Evolutionary conservation across 2,113 vertebrate genomes (phyloP).

Genomic region (Leptobrachium leishanense): DNA sequence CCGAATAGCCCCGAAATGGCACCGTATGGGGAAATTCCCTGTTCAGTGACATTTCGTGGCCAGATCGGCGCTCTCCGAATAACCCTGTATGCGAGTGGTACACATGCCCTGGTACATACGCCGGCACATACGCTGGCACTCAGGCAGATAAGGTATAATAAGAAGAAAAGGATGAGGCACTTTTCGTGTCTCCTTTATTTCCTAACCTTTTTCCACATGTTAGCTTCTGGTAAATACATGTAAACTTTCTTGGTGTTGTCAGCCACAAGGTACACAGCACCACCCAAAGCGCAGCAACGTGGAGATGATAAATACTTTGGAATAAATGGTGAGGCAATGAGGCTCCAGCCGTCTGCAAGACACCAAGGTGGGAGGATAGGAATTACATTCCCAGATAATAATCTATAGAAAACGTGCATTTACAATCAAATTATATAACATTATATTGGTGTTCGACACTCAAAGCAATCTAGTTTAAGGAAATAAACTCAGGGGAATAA

Average conservation of each 20-base stretch:
- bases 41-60: no score
- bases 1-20: no score
- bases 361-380: background rate
- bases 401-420: background rate
- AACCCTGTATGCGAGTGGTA: no score
- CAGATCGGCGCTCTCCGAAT: no score
- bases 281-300: slow-evolving; percentile 76
- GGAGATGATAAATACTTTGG: slow-evolving; percentile 95
- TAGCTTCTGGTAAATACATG: slow-evolving; percentile 82
- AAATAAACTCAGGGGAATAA: no score
- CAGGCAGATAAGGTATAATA: no score
- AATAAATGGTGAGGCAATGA: slow-evolving; percentile 89
- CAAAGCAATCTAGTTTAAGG: background rate
- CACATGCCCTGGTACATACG: no score
- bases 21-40: no score
- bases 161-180: no score
- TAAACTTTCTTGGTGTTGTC: slow-evolving; percentile 98
- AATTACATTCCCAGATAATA: background rate
- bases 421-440: background rate
- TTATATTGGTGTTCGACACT: background rate
- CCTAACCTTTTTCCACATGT: slow-evolving; percentile 94
- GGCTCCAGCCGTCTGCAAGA: slow-evolving; percentile 81
- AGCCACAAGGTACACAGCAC: slow-evolving; percentile 87
- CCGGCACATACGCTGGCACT: no score
- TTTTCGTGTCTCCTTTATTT: background rate